Percentiles rank a stretch among this genome's conserved stretches.
phyloP scores from a whole-genome alignment of 2,113 vertebrate genomes.

The Hucho hucho region DNA sequence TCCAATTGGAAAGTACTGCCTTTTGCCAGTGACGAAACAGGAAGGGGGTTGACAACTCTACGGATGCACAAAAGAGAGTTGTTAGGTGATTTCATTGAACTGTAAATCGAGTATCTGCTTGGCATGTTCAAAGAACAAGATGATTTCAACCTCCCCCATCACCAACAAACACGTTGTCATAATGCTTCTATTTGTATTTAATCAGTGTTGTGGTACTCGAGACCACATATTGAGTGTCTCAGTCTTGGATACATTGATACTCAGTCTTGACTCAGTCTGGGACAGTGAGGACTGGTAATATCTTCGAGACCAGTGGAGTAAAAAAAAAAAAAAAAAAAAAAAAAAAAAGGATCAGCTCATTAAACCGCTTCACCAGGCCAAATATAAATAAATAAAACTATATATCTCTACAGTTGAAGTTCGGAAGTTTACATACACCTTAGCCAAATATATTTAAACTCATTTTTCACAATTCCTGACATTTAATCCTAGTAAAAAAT shows the following conservation, averaged over 20 bases:
- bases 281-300: too few species aligned
- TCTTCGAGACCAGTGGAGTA: too few species aligned
- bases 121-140: conserved; percentile 26
- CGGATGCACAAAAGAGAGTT: conserved; percentile 36
- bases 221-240: conserved; percentile 55
- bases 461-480: too few species aligned
- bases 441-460: too few species aligned
- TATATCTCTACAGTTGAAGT: too few species aligned
- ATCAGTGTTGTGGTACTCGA: background rate
- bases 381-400: too few species aligned
- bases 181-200: background rate
- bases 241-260: conserved; percentile 49
- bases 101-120: conserved; percentile 46
- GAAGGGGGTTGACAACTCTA: conserved; percentile 47
- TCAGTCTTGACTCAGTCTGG: conserved; percentile 48
- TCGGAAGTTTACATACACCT: too few species aligned
- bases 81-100: conserved; percentile 41
- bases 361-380: too few species aligned
- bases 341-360: too few species aligned
- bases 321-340: too few species aligned
- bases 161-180: background rate
- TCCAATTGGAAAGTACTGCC: conserved; percentile 47
- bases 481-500: too few species aligned
- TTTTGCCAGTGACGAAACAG: conserved; percentile 47
- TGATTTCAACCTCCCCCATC: conserved; percentile 9